A percentile compares a stretch with the other conserved stretches of the same genome.
Conservation (phyloP, 2,797 vertebrate genomes). For the Acestrorhynchus altus region DNA sequence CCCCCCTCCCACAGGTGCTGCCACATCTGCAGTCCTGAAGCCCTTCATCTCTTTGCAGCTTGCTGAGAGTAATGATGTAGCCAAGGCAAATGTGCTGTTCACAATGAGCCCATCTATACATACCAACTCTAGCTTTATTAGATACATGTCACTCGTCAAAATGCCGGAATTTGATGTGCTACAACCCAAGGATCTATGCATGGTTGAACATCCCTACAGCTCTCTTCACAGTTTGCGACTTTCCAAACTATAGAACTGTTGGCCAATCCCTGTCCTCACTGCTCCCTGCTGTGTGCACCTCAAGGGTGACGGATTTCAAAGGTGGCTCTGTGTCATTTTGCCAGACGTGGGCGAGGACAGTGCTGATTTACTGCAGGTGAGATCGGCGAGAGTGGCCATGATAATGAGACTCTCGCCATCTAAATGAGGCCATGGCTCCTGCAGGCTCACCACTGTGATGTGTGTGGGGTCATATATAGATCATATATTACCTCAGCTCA, state of each 20-base stretch:
- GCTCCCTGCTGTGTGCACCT: slow-evolving; percentile 51
- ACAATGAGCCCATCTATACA: background rate
- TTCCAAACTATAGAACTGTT: background rate
- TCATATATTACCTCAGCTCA: slow-evolving; percentile 31
- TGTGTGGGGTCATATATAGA: slow-evolving; percentile 61
- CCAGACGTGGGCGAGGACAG: slow-evolving; percentile 63
- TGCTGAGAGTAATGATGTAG: slow-evolving; percentile 69
- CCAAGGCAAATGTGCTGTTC: slow-evolving; percentile 17
- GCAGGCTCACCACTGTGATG: slow-evolving; percentile 42
- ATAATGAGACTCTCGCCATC: slow-evolving; percentile 73
- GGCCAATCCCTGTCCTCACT: no score
- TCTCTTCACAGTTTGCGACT: background rate
- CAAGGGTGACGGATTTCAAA: slow-evolving; percentile 64
- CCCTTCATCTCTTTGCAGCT: slow-evolving; percentile 39
- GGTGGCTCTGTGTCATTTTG: slow-evolving; percentile 62
- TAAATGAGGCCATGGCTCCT: slow-evolving; percentile 69
- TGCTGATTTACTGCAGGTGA: slow-evolving; percentile 72
- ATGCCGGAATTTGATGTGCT: slow-evolving; percentile 14
- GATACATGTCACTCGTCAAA: slow-evolving; percentile 7
- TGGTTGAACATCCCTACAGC: background rate
- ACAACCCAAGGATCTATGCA: background rate
- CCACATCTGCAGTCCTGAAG: slow-evolving; percentile 54
- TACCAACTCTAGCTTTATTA: background rate
- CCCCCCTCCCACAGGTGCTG: slow-evolving; percentile 49
- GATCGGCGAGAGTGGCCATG: slow-evolving; percentile 64